Evolutionary conservation across 2,113 vertebrate genomes (phyloP).

Genomic region (Sander vitreus): DNA sequence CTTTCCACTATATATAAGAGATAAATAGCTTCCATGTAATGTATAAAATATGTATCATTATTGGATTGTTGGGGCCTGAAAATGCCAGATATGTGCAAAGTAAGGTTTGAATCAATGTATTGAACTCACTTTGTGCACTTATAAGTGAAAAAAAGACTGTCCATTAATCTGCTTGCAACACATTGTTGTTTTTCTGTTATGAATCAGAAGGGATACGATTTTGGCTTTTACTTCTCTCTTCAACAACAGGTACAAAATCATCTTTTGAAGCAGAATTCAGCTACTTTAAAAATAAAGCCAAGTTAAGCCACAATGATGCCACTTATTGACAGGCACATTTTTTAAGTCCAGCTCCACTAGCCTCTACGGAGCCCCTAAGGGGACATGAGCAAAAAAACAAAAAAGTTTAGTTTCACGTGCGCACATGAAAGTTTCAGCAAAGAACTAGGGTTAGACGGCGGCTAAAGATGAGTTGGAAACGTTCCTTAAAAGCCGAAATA

Average conservation of each 20-base stretch:
- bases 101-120: background rate
- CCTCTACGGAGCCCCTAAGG: no score
- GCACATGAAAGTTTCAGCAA: no score
- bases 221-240: background rate
- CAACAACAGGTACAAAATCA: background rate
- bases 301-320: background rate
- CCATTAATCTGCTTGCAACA: background rate
- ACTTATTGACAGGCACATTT: background rate
- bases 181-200: background rate
- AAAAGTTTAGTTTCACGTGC: no score
- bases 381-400: no score
- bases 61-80: background rate
- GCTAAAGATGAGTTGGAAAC: no score
- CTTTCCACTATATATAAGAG: background rate
- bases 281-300: background rate
- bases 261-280: background rate
- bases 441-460: no score
- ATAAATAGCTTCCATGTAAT: background rate
- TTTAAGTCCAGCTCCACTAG: background rate
- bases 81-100: background rate
- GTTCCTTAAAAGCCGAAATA: no score
- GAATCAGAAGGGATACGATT: background rate
- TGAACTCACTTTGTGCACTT: background rate
- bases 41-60: conserved; percentile 10
- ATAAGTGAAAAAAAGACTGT: background rate